Evolutionary conservation across 1,140 invertebrate genomes (phyloP), one percentile per base, ranked within the genome.

Genomic region (Danaus melanippus): DNA sequence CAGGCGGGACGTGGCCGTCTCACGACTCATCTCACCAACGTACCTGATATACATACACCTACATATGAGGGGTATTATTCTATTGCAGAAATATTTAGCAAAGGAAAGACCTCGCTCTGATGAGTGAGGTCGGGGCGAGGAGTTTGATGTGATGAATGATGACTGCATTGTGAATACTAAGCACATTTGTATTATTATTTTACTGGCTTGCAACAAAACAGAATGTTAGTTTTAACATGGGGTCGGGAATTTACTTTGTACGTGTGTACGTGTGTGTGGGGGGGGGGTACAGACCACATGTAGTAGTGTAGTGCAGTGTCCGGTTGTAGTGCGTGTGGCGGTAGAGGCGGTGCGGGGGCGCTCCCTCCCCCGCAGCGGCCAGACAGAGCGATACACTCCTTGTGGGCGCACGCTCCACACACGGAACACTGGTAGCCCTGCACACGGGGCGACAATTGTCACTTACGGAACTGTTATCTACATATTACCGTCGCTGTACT

Each of bases 11-110:
- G 93, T 91, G 8, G 96, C 96, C 51, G 88, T 90, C 62, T 95
- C 93, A 57, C 96, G 89, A 11, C 93, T 93, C 95, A 97, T 96
- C 86, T 94, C 93, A 12, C 95, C 95, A 39, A 95, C 95, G 87
- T 94, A 95, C 93, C 91, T 89, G 8, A 15, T 53, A 45, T 15
- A 54, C 39, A 63, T 21, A 54, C 8, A 44, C 12, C 48, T 9
- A 32, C 7, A 32, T 32, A 7, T 32, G 4, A 32, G 21, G 2
- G 1, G 1, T 15, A 15, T 3, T 3, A 15, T 15, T 15, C 15
- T 15, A 15, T 3, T 15, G 3, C 3, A 15, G 1, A 15, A 15
- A 15, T 3, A 15, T 3, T 1, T 3, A 3, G 15, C 15, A 15
- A 3, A 15, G 15, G 15, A 15, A 3, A 15, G 15, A 15, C 15